phyloP scores from a whole-genome alignment of 1,140 invertebrate genomes.

The Agrypnia vestita region DNA sequence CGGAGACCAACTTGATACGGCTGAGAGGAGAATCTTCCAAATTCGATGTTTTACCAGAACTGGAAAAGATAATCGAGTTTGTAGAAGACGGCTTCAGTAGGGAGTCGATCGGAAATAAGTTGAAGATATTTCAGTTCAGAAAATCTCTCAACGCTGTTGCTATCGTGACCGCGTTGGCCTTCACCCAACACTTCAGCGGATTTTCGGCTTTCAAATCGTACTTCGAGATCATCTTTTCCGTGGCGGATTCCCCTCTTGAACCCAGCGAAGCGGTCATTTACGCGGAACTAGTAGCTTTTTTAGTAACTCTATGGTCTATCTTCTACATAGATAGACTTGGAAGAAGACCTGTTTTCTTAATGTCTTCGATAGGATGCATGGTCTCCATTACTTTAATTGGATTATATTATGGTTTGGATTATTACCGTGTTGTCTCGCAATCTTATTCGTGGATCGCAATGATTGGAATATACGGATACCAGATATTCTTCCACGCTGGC shows the following conservation, averaged over 20 bases:
- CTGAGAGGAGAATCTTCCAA: conserved; percentile 13
- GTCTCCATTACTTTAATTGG: background rate
- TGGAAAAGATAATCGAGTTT: conserved; percentile 26
- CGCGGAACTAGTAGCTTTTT: conserved; percentile 11
- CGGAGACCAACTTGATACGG: conserved; percentile 24
- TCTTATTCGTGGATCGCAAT: conserved; percentile 31
- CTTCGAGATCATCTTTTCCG: background rate
- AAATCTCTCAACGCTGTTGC: background rate
- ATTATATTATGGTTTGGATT: background rate
- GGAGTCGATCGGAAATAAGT: background rate
- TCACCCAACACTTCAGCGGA: conserved; percentile 23
- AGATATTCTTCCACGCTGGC: conserved; percentile 34
- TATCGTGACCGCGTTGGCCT: background rate
- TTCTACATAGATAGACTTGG: conserved; percentile 22
- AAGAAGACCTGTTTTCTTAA: conserved; percentile 12
- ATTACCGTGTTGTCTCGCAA: background rate
- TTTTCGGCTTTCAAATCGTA: conserved; percentile 21
- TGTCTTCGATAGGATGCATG: conserved; percentile 18
- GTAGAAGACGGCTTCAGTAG: conserved; percentile 1
- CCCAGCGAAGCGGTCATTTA: background rate
- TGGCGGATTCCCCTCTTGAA: background rate
- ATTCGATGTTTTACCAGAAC: background rate
- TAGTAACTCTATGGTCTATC: background rate
- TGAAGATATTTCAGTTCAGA: conserved; percentile 16
- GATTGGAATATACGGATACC: conserved; percentile 30